Percentiles rank a stretch among this genome's conserved stretches.
Evolutionary conservation across 1,140 invertebrate genomes (phyloP).

Genomic region (Sitophilus oryzae): DNA sequence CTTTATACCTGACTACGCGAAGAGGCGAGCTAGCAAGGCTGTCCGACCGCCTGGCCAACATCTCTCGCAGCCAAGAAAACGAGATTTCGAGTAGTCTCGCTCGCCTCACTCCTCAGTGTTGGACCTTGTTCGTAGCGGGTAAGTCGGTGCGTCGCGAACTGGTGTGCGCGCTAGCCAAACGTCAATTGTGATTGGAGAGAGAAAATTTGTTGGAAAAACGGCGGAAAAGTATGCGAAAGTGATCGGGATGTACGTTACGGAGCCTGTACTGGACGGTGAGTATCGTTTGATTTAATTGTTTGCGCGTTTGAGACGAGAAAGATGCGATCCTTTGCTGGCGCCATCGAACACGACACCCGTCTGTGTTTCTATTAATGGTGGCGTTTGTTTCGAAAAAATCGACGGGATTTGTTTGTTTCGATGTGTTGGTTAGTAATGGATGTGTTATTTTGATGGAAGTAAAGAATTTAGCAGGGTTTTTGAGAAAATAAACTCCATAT

Average conservation of each 20-base stretch:
- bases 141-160: not conserved
- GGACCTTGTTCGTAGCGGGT: not conserved
- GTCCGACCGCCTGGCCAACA: not conserved
- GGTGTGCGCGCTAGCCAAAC: too few relatives aligned
- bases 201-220: too few relatives aligned
- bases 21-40: not conserved
- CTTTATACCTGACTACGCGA: not conserved
- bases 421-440: too few relatives aligned
- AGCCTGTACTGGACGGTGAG: not conserved
- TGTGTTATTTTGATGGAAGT: too few relatives aligned
- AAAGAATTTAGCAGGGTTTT: too few relatives aligned
- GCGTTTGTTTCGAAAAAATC: too few relatives aligned
- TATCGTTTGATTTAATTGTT: not conserved
- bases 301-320: not conserved
- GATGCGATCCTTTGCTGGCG: not conserved
- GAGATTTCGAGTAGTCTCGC: too few relatives aligned
- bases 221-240: not conserved
- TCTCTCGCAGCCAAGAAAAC: not conserved
- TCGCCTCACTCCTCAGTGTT: not conserved
- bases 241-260: not conserved
- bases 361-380: too few relatives aligned
- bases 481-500: too few relatives aligned
- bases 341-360: too few relatives aligned
- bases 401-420: too few relatives aligned
- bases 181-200: too few relatives aligned